Percentiles rank a stretch among this genome's conserved stretches.
These are phyloP conservation scores for Temnothorax rugatulus DNA, from an alignment of 2,888 invertebrate genomes.

Conservation along the genomic window DNA sequence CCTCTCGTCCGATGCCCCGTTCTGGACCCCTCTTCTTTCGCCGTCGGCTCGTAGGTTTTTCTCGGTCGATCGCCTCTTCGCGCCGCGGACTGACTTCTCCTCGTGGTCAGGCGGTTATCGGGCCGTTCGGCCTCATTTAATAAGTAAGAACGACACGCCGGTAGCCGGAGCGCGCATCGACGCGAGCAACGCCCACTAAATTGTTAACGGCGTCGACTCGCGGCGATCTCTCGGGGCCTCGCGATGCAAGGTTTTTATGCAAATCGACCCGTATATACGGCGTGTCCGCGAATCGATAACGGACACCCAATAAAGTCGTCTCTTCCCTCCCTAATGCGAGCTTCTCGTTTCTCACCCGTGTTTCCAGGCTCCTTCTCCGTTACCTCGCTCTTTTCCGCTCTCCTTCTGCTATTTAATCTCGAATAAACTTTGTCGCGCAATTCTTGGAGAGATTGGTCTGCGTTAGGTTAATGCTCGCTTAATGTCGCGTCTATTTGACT, in stretches of 20 bases:
- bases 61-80: constrained; percentile 26
- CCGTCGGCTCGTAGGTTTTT: constrained; percentile 18
- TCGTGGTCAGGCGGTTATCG: constrained; percentile 49
- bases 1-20: neutral
- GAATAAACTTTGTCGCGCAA: neutral
- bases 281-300: constrained; percentile 64
- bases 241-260: constrained; percentile 73
- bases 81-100: constrained; percentile 14
- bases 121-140: constrained; percentile 61
- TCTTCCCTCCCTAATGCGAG: constrained; percentile 45
- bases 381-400: neutral
- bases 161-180: constrained; percentile 40
- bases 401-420: neutral
- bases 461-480: neutral
- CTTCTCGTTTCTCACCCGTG: neutral
- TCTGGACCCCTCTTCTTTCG: neutral
- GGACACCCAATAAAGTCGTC: constrained; percentile 66
- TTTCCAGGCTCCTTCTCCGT: neutral
- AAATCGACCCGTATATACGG: constrained; percentile 56
- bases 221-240: constrained; percentile 63
- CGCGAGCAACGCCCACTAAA: constrained; percentile 70
- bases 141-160: constrained; percentile 57
- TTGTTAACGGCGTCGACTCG: constrained; percentile 62
- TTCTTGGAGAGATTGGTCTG: neutral
- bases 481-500: neutral